A percentile compares a stretch with the other conserved stretches of the same genome.
phyloP scores from a whole-genome alignment of 1,140 invertebrate genomes.

The Dolichoris vasculosae region DNA sequence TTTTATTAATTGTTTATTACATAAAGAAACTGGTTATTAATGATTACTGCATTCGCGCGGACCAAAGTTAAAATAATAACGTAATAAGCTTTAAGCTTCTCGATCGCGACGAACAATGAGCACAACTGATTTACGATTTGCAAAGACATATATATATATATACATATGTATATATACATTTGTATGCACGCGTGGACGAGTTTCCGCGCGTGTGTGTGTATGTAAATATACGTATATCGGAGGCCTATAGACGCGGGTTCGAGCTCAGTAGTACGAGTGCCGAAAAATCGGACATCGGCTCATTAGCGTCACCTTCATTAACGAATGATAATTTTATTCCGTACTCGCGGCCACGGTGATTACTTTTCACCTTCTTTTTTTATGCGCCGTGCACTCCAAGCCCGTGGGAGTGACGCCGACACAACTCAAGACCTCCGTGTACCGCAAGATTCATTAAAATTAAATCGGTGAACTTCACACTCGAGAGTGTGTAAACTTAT shows the following conservation, averaged over 20 bases:
- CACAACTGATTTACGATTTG: slow-evolving; percentile 18
- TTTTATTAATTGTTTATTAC: slow-evolving; percentile 39
- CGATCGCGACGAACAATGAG: slow-evolving; percentile 19
- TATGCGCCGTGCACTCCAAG: neutral
- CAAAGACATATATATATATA: neutral
- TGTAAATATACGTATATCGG: neutral
- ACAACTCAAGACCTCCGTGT: neutral
- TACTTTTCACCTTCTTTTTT: neutral
- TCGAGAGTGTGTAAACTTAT: neutral
- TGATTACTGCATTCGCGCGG: neutral
- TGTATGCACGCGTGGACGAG: too few relatives aligned
- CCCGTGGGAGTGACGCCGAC: slow-evolving; percentile 12
- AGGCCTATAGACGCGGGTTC: neutral
- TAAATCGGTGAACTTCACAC: neutral
- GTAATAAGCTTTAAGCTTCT: slow-evolving; percentile 20
- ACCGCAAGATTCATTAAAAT: slow-evolving; percentile 21
- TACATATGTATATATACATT: neutral
- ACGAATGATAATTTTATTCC: slow-evolving; percentile 34
- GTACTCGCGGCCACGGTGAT: neutral
- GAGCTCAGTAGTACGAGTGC: slow-evolving; percentile 32
- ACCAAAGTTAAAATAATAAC: slow-evolving; percentile 29
- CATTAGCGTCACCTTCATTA: slow-evolving; percentile 34
- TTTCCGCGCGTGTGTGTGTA: neutral
- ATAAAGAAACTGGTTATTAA: slow-evolving; percentile 43
- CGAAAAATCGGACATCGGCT: slow-evolving; percentile 38